Conservation (phyloP, 2,113 vertebrate genomes). For the Todiramphus chloris region DNA sequence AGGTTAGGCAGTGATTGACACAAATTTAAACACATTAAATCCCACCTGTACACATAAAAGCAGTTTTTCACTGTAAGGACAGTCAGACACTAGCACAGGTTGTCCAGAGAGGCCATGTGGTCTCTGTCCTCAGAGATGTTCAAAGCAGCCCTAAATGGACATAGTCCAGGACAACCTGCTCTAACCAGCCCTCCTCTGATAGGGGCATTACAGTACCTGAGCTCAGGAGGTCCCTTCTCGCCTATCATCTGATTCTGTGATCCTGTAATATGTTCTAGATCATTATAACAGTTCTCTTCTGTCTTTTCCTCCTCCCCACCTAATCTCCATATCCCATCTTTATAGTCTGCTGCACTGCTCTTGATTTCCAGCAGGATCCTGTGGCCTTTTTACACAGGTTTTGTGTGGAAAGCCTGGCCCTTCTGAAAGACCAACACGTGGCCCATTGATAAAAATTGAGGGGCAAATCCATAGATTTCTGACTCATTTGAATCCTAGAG, state of each 20-base stretch:
- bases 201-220: neutral
- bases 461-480: neutral
- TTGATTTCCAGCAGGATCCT: neutral
- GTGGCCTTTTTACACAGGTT: neutral
- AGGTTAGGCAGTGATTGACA: neutral
- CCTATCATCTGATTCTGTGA: neutral
- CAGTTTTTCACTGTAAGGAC: neutral
- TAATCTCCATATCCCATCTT: neutral
- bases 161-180: neutral
- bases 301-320: neutral
- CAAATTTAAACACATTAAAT: neutral
- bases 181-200: neutral
- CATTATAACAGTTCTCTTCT: neutral
- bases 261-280: neutral
- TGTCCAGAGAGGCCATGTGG: neutral
- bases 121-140: neutral
- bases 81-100: neutral
- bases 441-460: neutral
- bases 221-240: neutral
- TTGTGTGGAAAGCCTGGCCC: neutral
- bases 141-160: neutral
- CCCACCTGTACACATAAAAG: neutral
- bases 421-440: rapidly evolving
- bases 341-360: neutral
- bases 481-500: neutral